A percentile compares a stretch with the other conserved stretches of the same genome.
Evolutionary conservation across 2,888 invertebrate species (phyloP).

Genomic region (Apamea sordens): DNA sequence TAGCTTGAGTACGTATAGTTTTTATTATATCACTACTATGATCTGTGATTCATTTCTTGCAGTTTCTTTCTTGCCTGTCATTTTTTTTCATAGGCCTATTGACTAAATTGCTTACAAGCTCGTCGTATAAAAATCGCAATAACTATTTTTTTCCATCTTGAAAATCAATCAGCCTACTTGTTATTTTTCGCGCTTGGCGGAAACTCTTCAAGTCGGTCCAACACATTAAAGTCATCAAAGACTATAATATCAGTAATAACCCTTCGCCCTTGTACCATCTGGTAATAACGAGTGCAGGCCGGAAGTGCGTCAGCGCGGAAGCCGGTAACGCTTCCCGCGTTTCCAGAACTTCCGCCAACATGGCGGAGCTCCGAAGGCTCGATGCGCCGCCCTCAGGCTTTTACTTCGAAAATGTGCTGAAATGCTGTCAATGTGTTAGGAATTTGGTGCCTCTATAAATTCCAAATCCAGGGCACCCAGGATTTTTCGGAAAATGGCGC

Average conservation of each 20-base stretch:
- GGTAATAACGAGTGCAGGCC: constrained; percentile 68
- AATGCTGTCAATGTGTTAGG: constrained; percentile 52
- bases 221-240: constrained; percentile 44
- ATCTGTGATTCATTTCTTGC: not conserved
- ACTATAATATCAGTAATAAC: constrained; percentile 39
- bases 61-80: not conserved
- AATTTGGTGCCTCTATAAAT: constrained; percentile 53
- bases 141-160: not conserved
- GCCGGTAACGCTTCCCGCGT: constrained; percentile 74
- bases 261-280: constrained; percentile 64
- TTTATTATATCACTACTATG: not conserved
- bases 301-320: constrained; percentile 78
- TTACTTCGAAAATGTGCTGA: constrained; percentile 42
- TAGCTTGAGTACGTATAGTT: too few relatives aligned
- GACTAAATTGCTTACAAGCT: not conserved
- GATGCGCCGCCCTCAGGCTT: constrained; percentile 42
- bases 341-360: constrained; percentile 73
- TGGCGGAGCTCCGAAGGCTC: constrained; percentile 63
- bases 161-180: constrained; percentile 1
- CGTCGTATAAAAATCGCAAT: not conserved
- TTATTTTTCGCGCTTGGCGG: constrained; percentile 9
- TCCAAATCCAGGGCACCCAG: constrained; percentile 14
- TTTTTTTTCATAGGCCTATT: not conserved
- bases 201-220: constrained; percentile 28
- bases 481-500: constrained; percentile 29